phyloP scores from a whole-genome alignment of 2,113 vertebrate species.

The Trogon surrucura region DNA sequence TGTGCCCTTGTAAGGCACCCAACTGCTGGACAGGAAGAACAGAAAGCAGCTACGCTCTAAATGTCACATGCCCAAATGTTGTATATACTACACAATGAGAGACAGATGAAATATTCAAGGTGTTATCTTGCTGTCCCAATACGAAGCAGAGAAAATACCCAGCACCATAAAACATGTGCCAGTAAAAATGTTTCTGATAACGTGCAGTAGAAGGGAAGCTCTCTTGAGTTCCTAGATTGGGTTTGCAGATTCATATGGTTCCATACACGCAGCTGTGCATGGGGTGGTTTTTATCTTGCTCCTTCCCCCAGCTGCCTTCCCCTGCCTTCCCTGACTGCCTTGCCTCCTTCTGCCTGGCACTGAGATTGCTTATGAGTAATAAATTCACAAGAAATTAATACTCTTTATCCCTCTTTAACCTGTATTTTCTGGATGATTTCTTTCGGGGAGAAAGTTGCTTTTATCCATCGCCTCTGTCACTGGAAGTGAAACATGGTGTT shows the following conservation, averaged over 20 bases:
- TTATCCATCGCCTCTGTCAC: not conserved
- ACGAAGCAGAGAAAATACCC: not conserved
- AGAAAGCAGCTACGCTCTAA: not conserved
- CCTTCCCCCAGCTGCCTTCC: not conserved
- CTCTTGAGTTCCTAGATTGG: rapidly evolving
- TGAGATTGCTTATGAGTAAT: not conserved
- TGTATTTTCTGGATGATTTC: not conserved
- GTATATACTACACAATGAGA: not conserved
- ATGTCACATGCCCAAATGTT: not conserved
- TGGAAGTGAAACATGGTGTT: rapidly evolving
- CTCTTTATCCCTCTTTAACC: not conserved
- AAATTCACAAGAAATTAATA: not conserved
- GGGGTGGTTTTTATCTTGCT: not conserved
- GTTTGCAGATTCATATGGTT: rapidly evolving
- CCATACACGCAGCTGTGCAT: rapidly evolving
- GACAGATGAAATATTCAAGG: not conserved
- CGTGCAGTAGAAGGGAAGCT: not conserved
- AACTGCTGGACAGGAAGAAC: not conserved
- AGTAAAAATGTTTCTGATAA: not conserved
- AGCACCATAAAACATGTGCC: not conserved
- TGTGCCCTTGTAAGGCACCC: not conserved
- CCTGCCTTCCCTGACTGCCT: rapidly evolving
- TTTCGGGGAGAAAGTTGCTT: not conserved
- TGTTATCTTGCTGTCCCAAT: not conserved
- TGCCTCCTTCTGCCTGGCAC: rapidly evolving